These are phyloP conservation scores for Phenacoccus solenopsis DNA, from an alignment of 1,140 invertebrate genomes.

Conservation along the genomic window DNA sequence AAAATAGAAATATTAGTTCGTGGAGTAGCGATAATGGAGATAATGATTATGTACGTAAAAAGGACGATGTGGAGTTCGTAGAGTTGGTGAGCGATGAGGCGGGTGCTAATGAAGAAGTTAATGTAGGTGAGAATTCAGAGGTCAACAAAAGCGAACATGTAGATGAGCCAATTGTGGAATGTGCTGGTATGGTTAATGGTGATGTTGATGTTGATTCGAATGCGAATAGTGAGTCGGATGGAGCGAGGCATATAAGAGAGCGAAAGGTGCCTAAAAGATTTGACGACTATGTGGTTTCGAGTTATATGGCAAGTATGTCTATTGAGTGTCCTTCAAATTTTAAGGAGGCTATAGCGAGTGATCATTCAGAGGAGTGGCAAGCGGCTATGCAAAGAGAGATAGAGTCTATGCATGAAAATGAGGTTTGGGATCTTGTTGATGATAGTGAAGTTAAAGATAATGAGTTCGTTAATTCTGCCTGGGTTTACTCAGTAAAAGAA, in stretches of 20 bases:
- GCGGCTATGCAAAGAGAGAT: constrained; percentile 15
- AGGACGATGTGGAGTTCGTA: neutral
- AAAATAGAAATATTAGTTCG: neutral
- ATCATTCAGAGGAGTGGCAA: neutral
- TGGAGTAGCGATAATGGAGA: neutral
- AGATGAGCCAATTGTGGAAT: neutral
- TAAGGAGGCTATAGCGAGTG: neutral
- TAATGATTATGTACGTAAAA: neutral
- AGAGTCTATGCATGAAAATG: neutral
- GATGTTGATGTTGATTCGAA: neutral
- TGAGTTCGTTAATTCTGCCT: no score
- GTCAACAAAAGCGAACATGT: neutral
- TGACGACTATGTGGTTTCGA: no score
- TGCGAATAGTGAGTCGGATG: neutral
- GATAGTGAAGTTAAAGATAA: no score
- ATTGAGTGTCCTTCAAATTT: neutral
- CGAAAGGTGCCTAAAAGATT: no score
- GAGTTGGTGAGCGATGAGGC: neutral
- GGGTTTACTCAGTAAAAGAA: no score
- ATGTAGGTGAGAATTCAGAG: neutral
- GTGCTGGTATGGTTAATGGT: no score
- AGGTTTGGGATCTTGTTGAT: constrained; percentile 4
- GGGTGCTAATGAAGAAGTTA: neutral
- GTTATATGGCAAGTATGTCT: no score
- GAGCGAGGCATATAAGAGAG: neutral